Base-by-base conservation (phyloP, 30 jellyfish, hydroid and myxozoan genomes). In the Mastigias papua region DNA sequence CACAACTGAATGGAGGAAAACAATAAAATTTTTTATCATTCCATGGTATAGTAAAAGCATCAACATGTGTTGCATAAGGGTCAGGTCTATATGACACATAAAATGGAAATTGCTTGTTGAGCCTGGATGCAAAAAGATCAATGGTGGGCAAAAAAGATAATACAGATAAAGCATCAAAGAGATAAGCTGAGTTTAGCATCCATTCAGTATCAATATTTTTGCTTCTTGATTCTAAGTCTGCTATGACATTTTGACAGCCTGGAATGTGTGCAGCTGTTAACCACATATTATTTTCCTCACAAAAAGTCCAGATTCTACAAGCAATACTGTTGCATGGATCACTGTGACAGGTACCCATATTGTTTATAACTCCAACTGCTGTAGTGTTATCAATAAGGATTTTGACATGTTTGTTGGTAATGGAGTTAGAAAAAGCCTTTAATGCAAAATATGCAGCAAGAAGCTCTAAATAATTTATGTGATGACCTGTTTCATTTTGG, bases 241-340 rank as follows among this genome's bases (percentile, higher is more conserved):
- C 92, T 34, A 31, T 67, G 25, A 82, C 82, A 67, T 82, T 82
- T 4, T 23, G 30, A 15, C 33, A 16, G 13, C 92, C 85, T 0
- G 92, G 92, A 35, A 82, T 50, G 60, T 82, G 93, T 29, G 21
- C n/a, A 17, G 93, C 93, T 0, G 89, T 84, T 0, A 84, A 48
- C 79, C 60, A 51, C 69, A 84, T 71, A 48, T 84, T 31, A 48
- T 69, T 6, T 37, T 23, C 32, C 19, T 37, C 22, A 70, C 93
- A 71, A 50, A 84, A 54, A 11, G 46, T 21, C 88, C 93, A 84
- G 58, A 84, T 0, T 33, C 34, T 16, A 2, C 49, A 64, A 9
- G 34, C 78, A 35, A 84, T 29, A 0, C n/a, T 11, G 70, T 69
- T 84, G 50, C 89, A 70, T 20, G 78, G 22, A 3, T 50, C 89